Conservation (phyloP, 1,140 invertebrate species). For the Papilio helenus region DNA sequence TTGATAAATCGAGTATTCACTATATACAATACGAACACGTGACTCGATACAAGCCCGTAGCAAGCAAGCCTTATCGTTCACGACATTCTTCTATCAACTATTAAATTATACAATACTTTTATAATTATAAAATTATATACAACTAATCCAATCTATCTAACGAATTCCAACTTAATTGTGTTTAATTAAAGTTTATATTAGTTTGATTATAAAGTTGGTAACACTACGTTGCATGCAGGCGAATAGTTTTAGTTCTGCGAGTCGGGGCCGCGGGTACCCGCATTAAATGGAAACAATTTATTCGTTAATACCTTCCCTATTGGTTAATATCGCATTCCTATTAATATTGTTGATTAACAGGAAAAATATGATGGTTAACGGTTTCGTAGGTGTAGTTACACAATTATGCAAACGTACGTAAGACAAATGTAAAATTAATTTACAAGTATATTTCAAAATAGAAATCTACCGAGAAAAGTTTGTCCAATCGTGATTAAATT, state of each 20-base stretch:
- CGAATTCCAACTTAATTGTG: constrained; percentile 16
- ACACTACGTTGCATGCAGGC: neutral
- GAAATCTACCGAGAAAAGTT: too few species aligned
- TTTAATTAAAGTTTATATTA: constrained; percentile 40
- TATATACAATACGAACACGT: constrained; percentile 28
- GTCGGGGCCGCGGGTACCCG: constrained; percentile 59
- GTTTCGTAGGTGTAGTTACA: constrained; percentile 50
- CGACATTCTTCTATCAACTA: constrained; percentile 56
- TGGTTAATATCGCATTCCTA: constrained; percentile 67
- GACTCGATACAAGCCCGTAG: constrained; percentile 47
- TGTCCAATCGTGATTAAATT: too few species aligned
- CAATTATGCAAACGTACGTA: neutral
- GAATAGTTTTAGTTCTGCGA: constrained; percentile 39
- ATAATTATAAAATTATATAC: constrained; percentile 25
- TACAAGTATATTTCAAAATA: too few species aligned
- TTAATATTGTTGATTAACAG: constrained; percentile 67
- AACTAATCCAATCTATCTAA: neutral
- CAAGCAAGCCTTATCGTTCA: constrained; percentile 50
- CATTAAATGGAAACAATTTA: constrained; percentile 60
- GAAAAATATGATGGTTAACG: constrained; percentile 67
- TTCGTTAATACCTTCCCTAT: constrained; percentile 66
- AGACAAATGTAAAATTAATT: neutral
- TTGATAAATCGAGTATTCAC: constrained; percentile 14
- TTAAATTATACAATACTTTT: constrained; percentile 46
- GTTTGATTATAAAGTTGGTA: constrained; percentile 3